Conservation (phyloP, 2,113 vertebrate genomes). For the Ovis canadensis region DNA sequence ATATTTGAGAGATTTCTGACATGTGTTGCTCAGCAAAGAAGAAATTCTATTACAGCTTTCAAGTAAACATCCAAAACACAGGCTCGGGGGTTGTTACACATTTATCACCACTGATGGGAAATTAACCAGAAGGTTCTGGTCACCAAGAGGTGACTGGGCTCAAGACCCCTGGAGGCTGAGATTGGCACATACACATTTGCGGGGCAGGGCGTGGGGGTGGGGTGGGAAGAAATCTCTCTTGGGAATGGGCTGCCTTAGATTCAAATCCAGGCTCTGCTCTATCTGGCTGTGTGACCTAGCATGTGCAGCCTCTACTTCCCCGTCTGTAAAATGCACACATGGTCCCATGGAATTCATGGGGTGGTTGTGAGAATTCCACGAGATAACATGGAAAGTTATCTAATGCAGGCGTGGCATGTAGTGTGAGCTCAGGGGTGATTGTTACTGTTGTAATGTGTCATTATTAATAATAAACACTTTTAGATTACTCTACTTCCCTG, state of each 20-base stretch:
- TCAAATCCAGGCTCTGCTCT: not conserved
- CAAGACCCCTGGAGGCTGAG: not conserved
- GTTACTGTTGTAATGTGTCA: not conserved
- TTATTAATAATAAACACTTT: not conserved
- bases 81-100: not conserved
- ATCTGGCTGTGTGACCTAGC: not conserved
- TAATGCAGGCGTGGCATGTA: not conserved
- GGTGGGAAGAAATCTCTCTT: not conserved
- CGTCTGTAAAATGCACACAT: not conserved
- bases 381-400: not conserved
- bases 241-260: not conserved
- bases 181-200: accelerated
- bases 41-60: not conserved
- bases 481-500: not conserved
- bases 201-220: not conserved
- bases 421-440: not conserved
- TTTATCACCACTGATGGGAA: not conserved
- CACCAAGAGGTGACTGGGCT: not conserved
- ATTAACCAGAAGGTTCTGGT: not conserved
- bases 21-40: not conserved
- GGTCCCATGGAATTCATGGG: not conserved
- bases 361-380: not conserved
- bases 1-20: not conserved
- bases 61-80: slow-evolving; percentile 21
- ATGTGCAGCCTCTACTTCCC: not conserved